A percentile compares a stretch with the other conserved stretches of the same genome.
Conservation (phyloP, 2,113 vertebrate species). For the Cochlearius cochlearius region DNA sequence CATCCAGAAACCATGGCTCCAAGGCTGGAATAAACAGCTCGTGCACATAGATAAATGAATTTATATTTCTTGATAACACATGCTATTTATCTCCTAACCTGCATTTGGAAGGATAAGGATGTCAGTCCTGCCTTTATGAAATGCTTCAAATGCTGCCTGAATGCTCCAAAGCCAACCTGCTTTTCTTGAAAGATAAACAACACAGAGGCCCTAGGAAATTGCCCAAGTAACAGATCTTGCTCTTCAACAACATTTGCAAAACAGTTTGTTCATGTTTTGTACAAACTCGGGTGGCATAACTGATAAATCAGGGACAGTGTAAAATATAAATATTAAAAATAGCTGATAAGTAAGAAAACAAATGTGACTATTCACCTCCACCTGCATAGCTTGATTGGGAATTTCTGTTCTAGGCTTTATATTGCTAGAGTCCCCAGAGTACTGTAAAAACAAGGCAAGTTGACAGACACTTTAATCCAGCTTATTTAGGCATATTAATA, state of each 20-base stretch:
- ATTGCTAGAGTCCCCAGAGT: background rate
- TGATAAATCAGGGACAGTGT: background rate
- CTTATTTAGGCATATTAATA: background rate
- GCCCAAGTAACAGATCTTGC: background rate
- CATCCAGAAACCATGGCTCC: background rate
- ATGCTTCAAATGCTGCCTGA: background rate
- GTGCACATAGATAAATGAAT: background rate
- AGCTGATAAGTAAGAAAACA: background rate
- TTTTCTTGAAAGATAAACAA: background rate
- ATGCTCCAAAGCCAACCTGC: background rate
- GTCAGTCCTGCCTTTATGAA: background rate
- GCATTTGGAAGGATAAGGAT: background rate
- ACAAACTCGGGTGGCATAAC: background rate
- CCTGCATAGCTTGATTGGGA: background rate
- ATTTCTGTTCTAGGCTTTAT: background rate
- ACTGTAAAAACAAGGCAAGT: background rate
- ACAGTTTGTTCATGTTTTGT: background rate
- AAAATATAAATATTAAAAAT: background rate
- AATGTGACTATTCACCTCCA: background rate
- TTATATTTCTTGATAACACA: background rate
- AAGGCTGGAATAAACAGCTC: background rate
- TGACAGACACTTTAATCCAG: background rate
- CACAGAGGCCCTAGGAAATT: background rate
- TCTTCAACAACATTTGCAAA: background rate
- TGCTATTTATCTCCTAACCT: background rate